phyloP scores from a whole-genome alignment of 2,888 invertebrate genomes.

The Cryptosula pallasiana region DNA sequence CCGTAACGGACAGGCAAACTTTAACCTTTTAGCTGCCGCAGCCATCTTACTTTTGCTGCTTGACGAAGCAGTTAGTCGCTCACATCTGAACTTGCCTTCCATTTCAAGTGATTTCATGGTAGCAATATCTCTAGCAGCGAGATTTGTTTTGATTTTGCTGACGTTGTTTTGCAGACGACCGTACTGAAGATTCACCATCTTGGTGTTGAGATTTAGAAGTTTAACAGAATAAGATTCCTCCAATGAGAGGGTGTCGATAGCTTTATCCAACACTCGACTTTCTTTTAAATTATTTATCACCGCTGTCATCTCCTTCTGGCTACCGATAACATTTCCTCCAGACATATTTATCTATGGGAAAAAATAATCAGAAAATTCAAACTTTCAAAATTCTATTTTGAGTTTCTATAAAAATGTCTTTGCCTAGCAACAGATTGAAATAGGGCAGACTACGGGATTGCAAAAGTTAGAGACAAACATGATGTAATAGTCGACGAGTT shows the following conservation, averaged over 20 bases:
- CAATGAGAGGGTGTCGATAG: conserved; percentile 35
- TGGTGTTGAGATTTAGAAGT: conserved; percentile 39
- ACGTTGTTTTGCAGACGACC: conserved; percentile 40
- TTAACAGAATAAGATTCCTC: conserved; percentile 40
- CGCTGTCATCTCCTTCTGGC: conserved; percentile 36
- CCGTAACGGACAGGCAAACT: conserved; percentile 28
- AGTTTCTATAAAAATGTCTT: too few relatives aligned
- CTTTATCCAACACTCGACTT: conserved; percentile 39
- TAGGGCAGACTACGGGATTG: too few relatives aligned
- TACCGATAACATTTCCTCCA: conserved; percentile 19
- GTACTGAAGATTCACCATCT: conserved; percentile 39
- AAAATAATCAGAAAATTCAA: too few relatives aligned
- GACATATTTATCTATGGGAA: background rate
- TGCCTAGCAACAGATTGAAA: too few relatives aligned
- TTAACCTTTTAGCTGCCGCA: conserved; percentile 37
- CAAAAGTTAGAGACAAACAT: too few relatives aligned
- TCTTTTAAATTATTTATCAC: conserved; percentile 42
- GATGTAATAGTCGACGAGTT: too few relatives aligned
- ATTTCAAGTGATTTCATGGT: conserved; percentile 36
- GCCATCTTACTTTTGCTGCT: conserved; percentile 38
- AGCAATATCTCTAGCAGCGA: conserved; percentile 38
- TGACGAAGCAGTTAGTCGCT: conserved; percentile 32
- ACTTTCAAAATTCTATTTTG: too few relatives aligned
- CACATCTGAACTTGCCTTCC: conserved; percentile 35
- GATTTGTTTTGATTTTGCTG: conserved; percentile 38